phyloP scores from a whole-genome alignment of 2,888 invertebrate species.

The Schizaphis graminum region DNA sequence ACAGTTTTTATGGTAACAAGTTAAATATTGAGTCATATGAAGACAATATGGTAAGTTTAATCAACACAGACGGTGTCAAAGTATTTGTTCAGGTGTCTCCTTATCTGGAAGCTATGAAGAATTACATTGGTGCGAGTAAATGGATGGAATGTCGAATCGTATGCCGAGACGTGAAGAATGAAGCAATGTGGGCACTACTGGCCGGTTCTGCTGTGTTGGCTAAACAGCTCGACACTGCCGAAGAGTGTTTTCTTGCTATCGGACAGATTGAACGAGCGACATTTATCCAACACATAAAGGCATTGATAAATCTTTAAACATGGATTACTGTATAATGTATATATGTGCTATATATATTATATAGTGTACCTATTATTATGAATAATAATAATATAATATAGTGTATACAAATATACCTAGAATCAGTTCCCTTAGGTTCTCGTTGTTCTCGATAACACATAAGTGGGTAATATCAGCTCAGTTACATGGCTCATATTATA shows the following conservation, averaged over 20 bases:
- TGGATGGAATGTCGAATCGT: slow-evolving; percentile 90
- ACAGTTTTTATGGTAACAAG: slow-evolving; percentile 86
- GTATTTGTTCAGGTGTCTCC: slow-evolving; percentile 82
- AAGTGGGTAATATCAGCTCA: background rate
- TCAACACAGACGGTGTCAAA: slow-evolving; percentile 85
- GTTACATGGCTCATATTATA: background rate
- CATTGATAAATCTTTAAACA: slow-evolving; percentile 69
- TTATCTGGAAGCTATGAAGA: slow-evolving; percentile 78
- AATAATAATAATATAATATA: background rate
- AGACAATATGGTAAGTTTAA: slow-evolving; percentile 71
- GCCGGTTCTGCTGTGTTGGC: slow-evolving; percentile 92
- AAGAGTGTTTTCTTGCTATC: slow-evolving; percentile 95
- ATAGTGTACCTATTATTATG: background rate
- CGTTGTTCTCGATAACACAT: background rate
- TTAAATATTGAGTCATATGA: slow-evolving; percentile 77
- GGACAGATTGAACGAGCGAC: slow-evolving; percentile 88
- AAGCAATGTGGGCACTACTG: slow-evolving; percentile 90
- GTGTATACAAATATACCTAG: background rate
- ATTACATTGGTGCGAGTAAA: slow-evolving; percentile 80
- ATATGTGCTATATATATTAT: background rate
- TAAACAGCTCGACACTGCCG: slow-evolving; percentile 89
- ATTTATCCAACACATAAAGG: slow-evolving; percentile 86
- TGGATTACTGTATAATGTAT: background rate
- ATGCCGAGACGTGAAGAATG: slow-evolving; percentile 78
- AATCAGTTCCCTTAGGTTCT: background rate